These are phyloP conservation scores for Fregata magnificens DNA, from an alignment of 2,113 vertebrate species.

Conservation along the genomic window DNA sequence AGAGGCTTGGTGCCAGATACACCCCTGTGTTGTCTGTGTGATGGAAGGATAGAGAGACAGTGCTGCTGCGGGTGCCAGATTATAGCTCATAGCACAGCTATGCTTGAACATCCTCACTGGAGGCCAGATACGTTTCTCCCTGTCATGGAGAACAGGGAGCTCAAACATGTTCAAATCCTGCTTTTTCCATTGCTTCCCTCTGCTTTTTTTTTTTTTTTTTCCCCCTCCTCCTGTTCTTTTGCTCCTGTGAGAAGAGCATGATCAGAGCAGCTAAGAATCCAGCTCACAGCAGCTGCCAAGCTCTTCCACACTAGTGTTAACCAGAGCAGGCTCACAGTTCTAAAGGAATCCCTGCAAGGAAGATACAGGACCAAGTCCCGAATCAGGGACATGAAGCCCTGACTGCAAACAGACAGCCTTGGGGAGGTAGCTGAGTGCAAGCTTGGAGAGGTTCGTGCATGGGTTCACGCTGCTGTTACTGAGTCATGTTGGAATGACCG, in stretches of 20 bases:
- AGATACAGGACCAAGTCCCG: neutral
- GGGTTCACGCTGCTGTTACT: neutral
- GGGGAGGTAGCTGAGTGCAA: neutral
- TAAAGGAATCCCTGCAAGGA: neutral
- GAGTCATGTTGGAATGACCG: neutral
- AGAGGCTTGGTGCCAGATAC: neutral
- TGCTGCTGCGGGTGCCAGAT: neutral
- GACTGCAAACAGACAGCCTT: neutral
- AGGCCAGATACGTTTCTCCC: neutral
- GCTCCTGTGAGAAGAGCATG: neutral
- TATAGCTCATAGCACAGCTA: neutral
- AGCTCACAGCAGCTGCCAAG: neutral
- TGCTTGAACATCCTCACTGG: neutral
- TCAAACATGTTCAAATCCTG: neutral
- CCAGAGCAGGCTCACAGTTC: neutral
- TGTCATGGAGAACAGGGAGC: neutral
- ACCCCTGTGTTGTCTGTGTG: neutral
- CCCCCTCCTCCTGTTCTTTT: neutral
- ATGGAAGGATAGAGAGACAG: neutral
- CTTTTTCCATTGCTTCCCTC: neutral
- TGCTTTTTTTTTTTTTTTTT: neutral
- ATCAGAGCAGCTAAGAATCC: neutral
- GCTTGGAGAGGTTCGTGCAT: fast-evolving
- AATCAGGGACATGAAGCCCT: neutral
- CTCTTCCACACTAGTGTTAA: fast-evolving